These are phyloP conservation scores for Onychomys leucogaster DNA, from an alignment of 2,797 vertebrate genomes.

Conservation along the genomic window DNA sequence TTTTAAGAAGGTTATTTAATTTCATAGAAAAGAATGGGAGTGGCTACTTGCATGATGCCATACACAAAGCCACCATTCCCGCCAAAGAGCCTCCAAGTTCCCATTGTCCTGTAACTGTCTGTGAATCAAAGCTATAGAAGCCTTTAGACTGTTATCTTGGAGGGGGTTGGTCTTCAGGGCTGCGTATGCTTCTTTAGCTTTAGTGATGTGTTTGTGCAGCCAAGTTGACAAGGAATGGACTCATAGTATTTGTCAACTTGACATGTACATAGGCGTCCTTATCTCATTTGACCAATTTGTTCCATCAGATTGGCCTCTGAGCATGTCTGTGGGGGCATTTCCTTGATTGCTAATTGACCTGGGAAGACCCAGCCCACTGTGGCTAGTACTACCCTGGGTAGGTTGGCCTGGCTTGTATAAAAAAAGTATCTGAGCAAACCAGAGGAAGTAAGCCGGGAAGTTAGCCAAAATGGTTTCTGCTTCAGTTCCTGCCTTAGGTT, in stretches of 20 bases:
- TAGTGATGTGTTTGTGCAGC: background rate
- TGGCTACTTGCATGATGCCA: background rate
- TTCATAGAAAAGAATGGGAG: background rate
- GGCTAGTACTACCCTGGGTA: background rate
- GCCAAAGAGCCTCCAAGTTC: background rate
- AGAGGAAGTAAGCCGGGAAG: background rate
- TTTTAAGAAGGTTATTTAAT: background rate
- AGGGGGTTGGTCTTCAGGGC: background rate
- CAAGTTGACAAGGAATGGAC: background rate
- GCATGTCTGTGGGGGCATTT: background rate
- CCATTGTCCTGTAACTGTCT: background rate
- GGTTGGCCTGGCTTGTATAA: background rate
- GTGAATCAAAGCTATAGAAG: background rate
- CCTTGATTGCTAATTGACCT: background rate
- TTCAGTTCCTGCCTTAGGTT: background rate
- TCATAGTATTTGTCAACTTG: background rate
- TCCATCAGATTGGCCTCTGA: background rate
- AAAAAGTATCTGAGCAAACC: background rate
- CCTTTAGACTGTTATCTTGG: background rate
- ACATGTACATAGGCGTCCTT: no score
- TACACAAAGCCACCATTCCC: background rate
- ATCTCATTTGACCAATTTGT: background rate
- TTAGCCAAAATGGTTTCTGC: background rate
- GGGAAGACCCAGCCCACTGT: background rate
- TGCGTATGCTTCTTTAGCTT: no score